A percentile compares a stretch with the other conserved stretches of the same genome.
phyloP scores from a whole-genome alignment of 2,113 vertebrate genomes.

The Tetrax tetrax region DNA sequence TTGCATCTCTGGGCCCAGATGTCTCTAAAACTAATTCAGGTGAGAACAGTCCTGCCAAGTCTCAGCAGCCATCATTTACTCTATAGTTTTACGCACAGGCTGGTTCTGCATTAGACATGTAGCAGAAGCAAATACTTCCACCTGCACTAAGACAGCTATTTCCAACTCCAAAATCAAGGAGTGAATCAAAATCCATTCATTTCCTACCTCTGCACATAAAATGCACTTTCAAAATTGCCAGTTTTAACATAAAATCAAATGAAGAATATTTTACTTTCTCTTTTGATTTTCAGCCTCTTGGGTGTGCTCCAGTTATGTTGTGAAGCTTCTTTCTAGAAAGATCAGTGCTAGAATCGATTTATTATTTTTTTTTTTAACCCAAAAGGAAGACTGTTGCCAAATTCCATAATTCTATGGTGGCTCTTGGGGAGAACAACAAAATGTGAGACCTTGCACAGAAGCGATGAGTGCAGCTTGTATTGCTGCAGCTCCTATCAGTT shows the following conservation, averaged over 20 bases:
- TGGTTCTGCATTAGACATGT: not conserved
- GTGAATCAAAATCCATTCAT: not conserved
- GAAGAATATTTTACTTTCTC: not conserved
- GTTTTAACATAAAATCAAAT: not conserved
- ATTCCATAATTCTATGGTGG: not conserved
- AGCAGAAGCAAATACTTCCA: not conserved
- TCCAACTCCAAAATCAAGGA: not conserved
- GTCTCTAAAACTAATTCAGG: not conserved
- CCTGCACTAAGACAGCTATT: not conserved
- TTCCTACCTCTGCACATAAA: not conserved
- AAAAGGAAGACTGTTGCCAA: not conserved
- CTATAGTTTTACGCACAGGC: not conserved
- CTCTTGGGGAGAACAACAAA: not conserved
- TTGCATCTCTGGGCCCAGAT: not conserved
- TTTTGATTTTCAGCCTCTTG: conserved; percentile 8
- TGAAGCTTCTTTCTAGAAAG: not conserved
- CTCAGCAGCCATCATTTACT: not conserved
- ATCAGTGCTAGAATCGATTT: not conserved
- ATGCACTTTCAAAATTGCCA: not conserved
- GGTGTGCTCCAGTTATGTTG: not conserved
- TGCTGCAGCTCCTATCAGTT: not conserved
- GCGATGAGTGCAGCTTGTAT: accelerated
- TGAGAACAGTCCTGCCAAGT: not conserved
- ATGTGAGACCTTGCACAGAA: not conserved
- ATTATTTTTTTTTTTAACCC: not conserved